Base-by-base conservation (phyloP, 2,113 vertebrate species). In the Phalacrocorax aristotelis region DNA sequence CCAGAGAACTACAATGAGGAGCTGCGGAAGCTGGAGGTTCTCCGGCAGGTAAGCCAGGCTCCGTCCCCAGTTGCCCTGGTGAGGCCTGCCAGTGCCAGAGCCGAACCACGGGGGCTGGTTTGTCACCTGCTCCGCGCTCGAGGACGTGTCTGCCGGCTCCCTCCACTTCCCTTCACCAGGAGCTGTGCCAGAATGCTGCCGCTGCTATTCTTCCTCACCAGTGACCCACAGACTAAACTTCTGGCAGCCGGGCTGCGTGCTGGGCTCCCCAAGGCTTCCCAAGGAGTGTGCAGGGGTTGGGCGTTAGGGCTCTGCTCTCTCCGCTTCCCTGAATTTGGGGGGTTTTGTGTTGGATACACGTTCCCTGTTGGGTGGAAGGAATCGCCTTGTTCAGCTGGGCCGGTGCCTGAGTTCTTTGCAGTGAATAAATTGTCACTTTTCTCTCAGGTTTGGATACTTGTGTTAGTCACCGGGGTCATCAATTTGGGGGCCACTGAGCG, bases 1-100 rank as follows among this genome's bases (percentile, higher is more conserved):
- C 99, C 99, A 0, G 99, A 99, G 97, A 99, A 98, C 93, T 99
- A 99, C 98, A 99, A 99, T 1, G 99, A 99, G 93, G 99, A 99
- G 91, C 95, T 99, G 96, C 99, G 99, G 96, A 99, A 99, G 87
- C 97, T 99, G 97, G 99, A 99, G 94, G 98, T 98, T 61, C 98
- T 99, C 42, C 97, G 99, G 66, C 99, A 99, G 99, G 99, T 99
- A 57, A 89, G 98, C 42, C 0, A 3, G 15, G 15, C 52, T 15
- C 52, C 1, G 1, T 11, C n/a, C 51, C 4, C 1, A 3, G 19
- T 20, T 10, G 3, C 10, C 15, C 38, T 1, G 0, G 12, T 18
- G n/a, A 14, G n/a, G 34, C 49, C 72, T 20, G 16, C 49, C 29
- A 10, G 32, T 20, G 16, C 49, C 25, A 9, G 32, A 54, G 25